A percentile compares a stretch with the other conserved stretches of the same genome.
phyloP scores from a whole-genome alignment of 2,797 vertebrate genomes.

The Vireo griseus region DNA sequence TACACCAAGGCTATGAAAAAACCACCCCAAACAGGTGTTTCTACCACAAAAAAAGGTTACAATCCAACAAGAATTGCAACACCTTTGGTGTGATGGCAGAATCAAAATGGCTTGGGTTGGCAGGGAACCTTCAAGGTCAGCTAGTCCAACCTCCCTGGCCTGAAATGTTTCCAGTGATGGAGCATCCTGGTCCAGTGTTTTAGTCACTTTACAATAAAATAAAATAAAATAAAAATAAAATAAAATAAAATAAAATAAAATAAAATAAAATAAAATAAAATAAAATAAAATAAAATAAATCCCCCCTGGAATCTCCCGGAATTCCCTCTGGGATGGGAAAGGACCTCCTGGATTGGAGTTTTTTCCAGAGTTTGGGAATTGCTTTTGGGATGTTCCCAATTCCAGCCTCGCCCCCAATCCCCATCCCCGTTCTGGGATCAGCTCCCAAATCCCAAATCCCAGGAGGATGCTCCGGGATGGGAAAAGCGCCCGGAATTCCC shows the following conservation, averaged over 20 bases:
- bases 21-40: fast-evolving
- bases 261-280: too few relatives aligned
- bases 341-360: too few relatives aligned
- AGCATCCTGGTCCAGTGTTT: neutral
- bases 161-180: neutral
- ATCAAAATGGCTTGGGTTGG: neutral
- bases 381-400: too few relatives aligned
- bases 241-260: too few relatives aligned
- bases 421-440: neutral
- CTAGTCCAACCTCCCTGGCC: neutral
- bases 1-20: neutral
- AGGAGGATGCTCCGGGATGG: neutral
- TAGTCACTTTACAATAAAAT: neutral
- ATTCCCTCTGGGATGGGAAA: too few relatives aligned
- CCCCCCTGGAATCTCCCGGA: too few relatives aligned
- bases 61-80: neutral
- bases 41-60: fast-evolving
- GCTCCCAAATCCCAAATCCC: neutral
- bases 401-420: too few relatives aligned
- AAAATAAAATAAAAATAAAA: too few relatives aligned
- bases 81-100: neutral
- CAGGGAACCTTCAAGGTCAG: neutral
- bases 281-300: too few relatives aligned
- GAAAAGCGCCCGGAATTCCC: neutral
- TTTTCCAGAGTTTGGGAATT: too few relatives aligned